A percentile compares a stretch with the other conserved stretches of the same genome.
Conservation (phyloP, 2,797 vertebrate species). For the Bucorvus abyssinicus region DNA sequence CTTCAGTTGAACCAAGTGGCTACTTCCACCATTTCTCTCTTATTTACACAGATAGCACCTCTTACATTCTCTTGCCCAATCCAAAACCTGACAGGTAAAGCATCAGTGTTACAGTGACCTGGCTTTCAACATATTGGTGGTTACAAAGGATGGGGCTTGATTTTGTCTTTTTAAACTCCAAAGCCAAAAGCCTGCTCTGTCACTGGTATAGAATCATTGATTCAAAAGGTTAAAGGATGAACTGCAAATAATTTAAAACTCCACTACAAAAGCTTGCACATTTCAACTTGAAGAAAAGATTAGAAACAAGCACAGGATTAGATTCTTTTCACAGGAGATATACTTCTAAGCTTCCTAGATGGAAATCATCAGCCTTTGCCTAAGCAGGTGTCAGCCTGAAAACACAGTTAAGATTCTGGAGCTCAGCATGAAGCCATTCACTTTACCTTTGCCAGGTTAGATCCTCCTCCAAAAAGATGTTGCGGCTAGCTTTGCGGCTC, state of each 20-base stretch:
- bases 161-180: neutral
- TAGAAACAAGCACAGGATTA: neutral
- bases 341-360: neutral
- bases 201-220: neutral
- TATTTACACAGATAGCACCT: neutral
- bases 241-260: neutral
- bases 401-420: neutral
- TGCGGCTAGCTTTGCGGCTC: slow-evolving; percentile 93
- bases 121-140: neutral
- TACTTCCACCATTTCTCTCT: neutral
- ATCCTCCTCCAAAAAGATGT: slow-evolving; percentile 97
- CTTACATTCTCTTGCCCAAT: neutral
- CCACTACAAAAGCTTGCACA: neutral
- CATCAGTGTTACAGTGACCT: neutral
- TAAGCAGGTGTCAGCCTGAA: neutral
- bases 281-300: neutral
- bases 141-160: neutral
- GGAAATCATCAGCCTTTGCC: neutral
- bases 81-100: neutral
- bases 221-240: neutral
- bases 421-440: neutral
- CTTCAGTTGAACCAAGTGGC: neutral
- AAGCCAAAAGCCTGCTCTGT: neutral
- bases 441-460: slow-evolving; percentile 94
- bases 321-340: neutral